Conservation (phyloP, 2,113 vertebrate species). For the Tamias sibiricus region DNA sequence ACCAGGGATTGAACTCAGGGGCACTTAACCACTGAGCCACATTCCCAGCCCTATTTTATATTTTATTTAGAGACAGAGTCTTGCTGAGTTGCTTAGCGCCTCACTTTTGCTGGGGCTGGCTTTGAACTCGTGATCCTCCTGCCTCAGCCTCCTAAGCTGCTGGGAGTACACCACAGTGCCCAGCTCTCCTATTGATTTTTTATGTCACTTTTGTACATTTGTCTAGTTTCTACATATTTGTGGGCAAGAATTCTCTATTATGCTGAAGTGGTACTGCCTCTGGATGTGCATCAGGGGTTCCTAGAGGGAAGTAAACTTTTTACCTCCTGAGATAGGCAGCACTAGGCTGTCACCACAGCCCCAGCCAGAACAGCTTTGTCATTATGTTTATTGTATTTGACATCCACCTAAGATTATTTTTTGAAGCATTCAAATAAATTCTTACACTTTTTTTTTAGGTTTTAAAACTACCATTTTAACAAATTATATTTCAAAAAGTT, state of each 20-base stretch:
- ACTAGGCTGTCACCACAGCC: not conserved
- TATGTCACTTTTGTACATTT: not conserved
- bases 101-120: no score
- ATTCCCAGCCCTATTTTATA: no score
- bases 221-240: not conserved
- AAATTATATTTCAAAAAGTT: constrained; percentile 20
- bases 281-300: not conserved
- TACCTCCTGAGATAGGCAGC: not conserved
- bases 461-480: not conserved
- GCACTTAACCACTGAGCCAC: no score
- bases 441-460: not conserved
- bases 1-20: no score
- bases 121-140: no score
- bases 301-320: not conserved
- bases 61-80: no score
- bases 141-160: no score
- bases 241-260: not conserved
- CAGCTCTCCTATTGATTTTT: not conserved
- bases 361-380: not conserved
- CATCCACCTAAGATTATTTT: not conserved
- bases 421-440: not conserved
- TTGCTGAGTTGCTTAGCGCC: no score
- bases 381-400: not conserved
- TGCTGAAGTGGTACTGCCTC: not conserved
- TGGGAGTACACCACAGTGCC: no score